Base-by-base conservation (phyloP, 2,888 invertebrate species). In the Lithosia quadra region DNA sequence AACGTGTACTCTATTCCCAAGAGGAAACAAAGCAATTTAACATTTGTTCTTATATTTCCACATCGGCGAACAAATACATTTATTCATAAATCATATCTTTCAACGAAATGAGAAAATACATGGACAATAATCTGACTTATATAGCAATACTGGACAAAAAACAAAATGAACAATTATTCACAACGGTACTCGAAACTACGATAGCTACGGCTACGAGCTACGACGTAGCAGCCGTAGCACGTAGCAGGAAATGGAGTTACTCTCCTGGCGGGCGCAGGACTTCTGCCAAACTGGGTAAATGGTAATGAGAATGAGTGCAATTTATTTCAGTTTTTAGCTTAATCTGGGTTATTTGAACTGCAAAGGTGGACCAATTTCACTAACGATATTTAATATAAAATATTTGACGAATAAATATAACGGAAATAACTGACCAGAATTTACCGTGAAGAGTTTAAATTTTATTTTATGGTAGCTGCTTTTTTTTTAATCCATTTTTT, bases 221-320 rank as follows among this genome's bases (percentile, higher is more conserved):
- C 82, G 86, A 49, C 88, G 91, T 90, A 90, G 91, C 87, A 84
- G 84, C 85, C 88, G 90, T 91, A 89, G 90, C 92, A 91, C 92
- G 93, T 93, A 90, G 85, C 88, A 88, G 89, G 90, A 91, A 92
- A 92, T 91, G 89, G 88, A 91, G 90, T 91, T 90, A 89, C 90
- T 90, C 88, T 89, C 86, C 86, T 85, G 84, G 86, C 85, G 85
- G 83, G 84, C 82, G 84, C 83, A 89, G 87, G 88, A 91, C 88
- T 91, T 86, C 87, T 91, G 90, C 89, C 91, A 90, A 92, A 89
- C 86, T 88, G 84, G 86, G 88, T 88, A 90, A 92, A 91, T 90
- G 90, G 85, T 91, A 92, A 92, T 90, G 87, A 90, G 86, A 91
- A 92, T 90, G 85, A 89, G 84, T 84, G 84, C 85, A 86, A 89